Evolutionary conservation across 2,113 vertebrate genomes (phyloP).

Genomic region (Tetrao urogallus): DNA sequence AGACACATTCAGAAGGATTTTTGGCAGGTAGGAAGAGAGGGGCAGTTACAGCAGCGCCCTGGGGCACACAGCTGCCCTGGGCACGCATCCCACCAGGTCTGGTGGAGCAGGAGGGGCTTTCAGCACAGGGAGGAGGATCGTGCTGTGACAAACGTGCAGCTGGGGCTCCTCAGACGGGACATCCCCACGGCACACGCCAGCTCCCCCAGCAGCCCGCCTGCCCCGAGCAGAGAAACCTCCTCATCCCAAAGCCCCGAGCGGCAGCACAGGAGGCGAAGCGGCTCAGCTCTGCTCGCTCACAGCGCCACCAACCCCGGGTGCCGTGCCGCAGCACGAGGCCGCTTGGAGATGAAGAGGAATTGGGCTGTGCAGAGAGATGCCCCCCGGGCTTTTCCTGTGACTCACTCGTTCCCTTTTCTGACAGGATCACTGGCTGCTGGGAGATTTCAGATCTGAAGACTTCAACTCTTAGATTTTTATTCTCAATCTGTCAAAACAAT

Average conservation of each 20-base stretch:
- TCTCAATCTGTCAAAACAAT: neutral
- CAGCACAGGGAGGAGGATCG: fast-evolving
- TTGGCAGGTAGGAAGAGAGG: neutral
- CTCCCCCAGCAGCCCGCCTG: fast-evolving
- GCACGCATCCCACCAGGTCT: fast-evolving
- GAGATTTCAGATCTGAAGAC: neutral
- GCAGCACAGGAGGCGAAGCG: fast-evolving
- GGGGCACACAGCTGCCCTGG: neutral
- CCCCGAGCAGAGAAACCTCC: fast-evolving
- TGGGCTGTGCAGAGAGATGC: neutral
- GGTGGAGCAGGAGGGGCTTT: neutral
- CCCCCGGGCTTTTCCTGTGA: neutral
- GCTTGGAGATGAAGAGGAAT: neutral
- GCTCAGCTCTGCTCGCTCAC: fast-evolving
- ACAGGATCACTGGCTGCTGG: neutral
- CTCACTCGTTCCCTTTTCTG: neutral
- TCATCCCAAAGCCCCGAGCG: fast-evolving
- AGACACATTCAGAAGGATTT: neutral
- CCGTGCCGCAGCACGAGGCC: neutral
- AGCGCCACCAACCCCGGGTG: neutral
- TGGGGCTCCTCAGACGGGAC: fast-evolving
- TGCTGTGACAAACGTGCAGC: fast-evolving
- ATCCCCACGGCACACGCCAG: fast-evolving
- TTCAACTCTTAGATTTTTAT: neutral
- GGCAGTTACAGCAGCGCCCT: neutral